Percentiles rank a stretch among this genome's conserved stretches.
Conservation (phyloP, 1,140 invertebrate genomes). For the Drosophila littoralis region DNA sequence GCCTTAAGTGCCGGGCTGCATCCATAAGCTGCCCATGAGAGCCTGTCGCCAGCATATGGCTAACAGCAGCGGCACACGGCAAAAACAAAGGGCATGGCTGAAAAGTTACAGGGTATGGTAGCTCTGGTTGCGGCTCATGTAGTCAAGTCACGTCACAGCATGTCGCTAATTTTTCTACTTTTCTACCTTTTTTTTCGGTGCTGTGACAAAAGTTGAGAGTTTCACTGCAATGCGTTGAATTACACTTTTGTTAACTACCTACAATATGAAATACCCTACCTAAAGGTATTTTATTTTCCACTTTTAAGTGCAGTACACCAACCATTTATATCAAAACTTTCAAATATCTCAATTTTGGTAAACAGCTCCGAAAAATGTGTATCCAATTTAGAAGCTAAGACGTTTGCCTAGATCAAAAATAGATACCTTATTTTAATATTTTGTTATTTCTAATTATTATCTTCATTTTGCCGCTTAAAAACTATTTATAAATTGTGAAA, state of each 20-base stretch:
- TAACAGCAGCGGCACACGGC: conserved; percentile 22
- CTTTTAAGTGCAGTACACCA: neutral
- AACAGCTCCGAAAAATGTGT: too few relatives aligned
- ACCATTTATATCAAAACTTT: too few relatives aligned
- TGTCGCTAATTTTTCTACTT: conserved; percentile 76
- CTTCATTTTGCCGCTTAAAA: too few relatives aligned
- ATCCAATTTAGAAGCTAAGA: too few relatives aligned
- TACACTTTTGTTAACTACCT: conserved; percentile 2
- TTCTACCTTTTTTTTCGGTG: conserved; percentile 46
- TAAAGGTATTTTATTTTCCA: too few relatives aligned
- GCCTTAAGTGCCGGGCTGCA: conserved; percentile 53
- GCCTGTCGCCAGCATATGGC: conserved; percentile 62
- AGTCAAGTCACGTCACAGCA: conserved; percentile 76
- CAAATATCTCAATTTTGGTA: too few relatives aligned
- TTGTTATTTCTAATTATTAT: too few relatives aligned
- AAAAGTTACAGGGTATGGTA: conserved; percentile 7
- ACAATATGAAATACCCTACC: conserved; percentile 4
- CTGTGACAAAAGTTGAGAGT: conserved; percentile 60
- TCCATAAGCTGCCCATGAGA: conserved; percentile 26
- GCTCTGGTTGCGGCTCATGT: conserved; percentile 25
- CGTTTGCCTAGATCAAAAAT: too few relatives aligned
- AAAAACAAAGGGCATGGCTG: conserved; percentile 5
- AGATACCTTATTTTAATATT: too few relatives aligned
- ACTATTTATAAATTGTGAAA: too few relatives aligned
- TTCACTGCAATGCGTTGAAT: conserved; percentile 64